A percentile compares a stretch with the other conserved stretches of the same genome.
Evolutionary conservation across 1,140 invertebrate species (phyloP).

Genomic region (Nasonia longicornis): DNA sequence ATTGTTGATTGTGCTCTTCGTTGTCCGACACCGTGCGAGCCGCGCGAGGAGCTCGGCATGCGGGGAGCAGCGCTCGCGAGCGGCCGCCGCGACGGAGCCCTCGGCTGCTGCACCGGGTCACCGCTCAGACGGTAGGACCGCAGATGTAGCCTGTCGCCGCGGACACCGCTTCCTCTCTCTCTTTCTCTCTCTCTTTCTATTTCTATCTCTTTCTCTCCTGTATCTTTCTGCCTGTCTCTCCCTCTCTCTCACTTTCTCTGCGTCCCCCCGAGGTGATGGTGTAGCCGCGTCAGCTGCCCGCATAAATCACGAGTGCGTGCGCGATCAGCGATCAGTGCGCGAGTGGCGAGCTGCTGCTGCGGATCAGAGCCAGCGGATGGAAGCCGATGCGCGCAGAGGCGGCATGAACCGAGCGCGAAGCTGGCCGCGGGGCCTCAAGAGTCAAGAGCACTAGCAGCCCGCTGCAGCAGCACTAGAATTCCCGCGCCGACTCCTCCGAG

Average conservation of each 20-base stretch:
- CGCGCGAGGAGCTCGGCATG: neutral
- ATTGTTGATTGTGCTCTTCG: neutral
- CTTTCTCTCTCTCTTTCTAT: slow-evolving; percentile 10
- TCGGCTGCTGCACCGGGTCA: neutral
- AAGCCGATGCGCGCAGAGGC: too few relatives aligned
- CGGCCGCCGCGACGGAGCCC: neutral
- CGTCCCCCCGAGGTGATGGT: neutral
- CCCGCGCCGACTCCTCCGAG: neutral
- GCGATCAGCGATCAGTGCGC: neutral
- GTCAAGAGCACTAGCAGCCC: neutral
- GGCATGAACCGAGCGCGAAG: neutral
- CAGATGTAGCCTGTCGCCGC: slow-evolving; percentile 28
- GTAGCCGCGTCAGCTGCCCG: neutral
- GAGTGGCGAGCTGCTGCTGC: neutral
- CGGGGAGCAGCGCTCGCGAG: slow-evolving; percentile 4
- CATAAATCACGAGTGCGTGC: neutral
- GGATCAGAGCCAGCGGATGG: too few relatives aligned
- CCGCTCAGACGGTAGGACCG: neutral
- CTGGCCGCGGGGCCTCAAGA: neutral
- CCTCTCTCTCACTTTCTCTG: neutral
- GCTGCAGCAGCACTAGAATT: too few relatives aligned
- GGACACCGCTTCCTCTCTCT: neutral
- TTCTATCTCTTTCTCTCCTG: neutral
- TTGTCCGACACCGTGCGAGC: neutral
- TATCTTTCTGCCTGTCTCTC: neutral